A percentile compares a stretch with the other conserved stretches of the same genome.
phyloP scores from a whole-genome alignment of 2,113 vertebrate genomes.

The Daboia siamensis region DNA sequence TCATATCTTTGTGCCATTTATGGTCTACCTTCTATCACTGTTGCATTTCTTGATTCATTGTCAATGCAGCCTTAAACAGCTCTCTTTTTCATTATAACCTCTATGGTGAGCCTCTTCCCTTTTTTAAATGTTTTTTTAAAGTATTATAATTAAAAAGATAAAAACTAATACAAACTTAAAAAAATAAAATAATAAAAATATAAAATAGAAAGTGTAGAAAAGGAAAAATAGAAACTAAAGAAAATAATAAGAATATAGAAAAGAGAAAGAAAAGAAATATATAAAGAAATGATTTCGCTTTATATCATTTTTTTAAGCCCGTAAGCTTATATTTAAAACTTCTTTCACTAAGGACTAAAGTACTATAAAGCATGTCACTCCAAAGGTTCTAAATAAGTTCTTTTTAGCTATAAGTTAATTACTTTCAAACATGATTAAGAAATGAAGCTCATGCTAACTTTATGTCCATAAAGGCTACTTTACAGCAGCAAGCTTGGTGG shows the following conservation, averaged over 20 bases:
- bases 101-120: background rate
- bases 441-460: background rate
- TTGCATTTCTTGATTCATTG: background rate
- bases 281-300: background rate
- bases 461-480: background rate
- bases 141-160: background rate
- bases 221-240: background rate
- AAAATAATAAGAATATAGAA: background rate
- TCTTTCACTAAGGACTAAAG: background rate
- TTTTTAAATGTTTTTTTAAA: background rate
- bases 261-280: background rate
- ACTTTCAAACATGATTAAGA: background rate
- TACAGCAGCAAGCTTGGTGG: background rate
- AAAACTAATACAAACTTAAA: background rate
- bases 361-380: background rate
- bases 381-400: background rate
- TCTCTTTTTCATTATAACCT: background rate
- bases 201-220: background rate
- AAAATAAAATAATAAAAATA: background rate
- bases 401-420: background rate
- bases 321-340: background rate
- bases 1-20: background rate
- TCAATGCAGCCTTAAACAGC: background rate
- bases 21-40: background rate
- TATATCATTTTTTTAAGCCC: background rate